Evolutionary conservation across 2,797 vertebrate species (phyloP).

Genomic region (Rhinichthys osculus): DNA sequence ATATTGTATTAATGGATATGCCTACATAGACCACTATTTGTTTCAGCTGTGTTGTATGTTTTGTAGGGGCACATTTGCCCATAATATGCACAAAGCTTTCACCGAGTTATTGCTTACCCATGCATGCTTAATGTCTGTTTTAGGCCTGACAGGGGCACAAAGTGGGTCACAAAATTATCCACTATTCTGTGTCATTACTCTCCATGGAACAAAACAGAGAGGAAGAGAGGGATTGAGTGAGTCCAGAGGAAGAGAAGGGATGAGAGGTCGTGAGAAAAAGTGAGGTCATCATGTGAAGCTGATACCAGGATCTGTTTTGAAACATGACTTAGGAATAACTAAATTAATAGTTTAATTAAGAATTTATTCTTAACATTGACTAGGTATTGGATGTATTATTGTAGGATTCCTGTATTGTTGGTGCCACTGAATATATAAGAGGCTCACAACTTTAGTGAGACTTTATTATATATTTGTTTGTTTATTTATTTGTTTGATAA

Average conservation of each 20-base stretch:
- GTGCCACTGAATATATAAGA: neutral
- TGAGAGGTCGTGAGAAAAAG: slow-evolving; percentile 75
- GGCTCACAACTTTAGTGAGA: neutral
- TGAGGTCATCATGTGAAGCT: slow-evolving; percentile 19
- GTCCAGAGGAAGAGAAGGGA: slow-evolving; percentile 55
- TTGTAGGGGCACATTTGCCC: neutral
- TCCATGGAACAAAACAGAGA: slow-evolving; percentile 54
- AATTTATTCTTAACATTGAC: neutral
- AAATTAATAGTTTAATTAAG: neutral
- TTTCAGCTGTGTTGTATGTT: neutral
- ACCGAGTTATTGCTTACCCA: neutral
- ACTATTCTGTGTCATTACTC: slow-evolving; percentile 38
- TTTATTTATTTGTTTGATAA: neutral
- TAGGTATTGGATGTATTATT: neutral
- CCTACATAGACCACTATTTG: neutral
- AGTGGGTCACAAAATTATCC: slow-evolving; percentile 57
- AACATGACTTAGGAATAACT: neutral
- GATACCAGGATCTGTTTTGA: neutral
- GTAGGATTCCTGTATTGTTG: neutral
- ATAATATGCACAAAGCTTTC: neutral
- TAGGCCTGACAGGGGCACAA: slow-evolving; percentile 36
- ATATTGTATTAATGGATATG: too few species aligned
- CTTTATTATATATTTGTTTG: neutral
- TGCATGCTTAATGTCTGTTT: slow-evolving; percentile 30
- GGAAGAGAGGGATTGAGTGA: slow-evolving; percentile 55